Evolutionary conservation across 1,140 invertebrate genomes (phyloP).

Genomic region (Parapsyche elsis): DNA sequence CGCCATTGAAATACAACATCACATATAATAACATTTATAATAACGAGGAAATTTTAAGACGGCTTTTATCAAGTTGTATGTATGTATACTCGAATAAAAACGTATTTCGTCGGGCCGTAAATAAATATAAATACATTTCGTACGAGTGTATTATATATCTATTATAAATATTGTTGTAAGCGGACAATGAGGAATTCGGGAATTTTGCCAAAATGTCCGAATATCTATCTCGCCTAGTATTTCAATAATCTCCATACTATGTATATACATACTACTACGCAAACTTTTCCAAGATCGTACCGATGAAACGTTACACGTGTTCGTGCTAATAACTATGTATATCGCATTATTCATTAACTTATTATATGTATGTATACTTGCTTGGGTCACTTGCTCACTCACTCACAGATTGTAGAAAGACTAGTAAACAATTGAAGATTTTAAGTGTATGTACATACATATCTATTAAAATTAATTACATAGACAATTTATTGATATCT

Average conservation of each 20-base stretch:
- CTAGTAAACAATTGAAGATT: no score
- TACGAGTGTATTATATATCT: constrained; percentile 8
- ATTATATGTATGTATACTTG: no score
- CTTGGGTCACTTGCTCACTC: no score
- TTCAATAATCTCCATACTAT: constrained; percentile 8
- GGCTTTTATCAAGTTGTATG: no score
- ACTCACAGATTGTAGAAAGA: no score
- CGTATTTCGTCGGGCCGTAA: background rate
- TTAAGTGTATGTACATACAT: no score
- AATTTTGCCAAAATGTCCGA: constrained; percentile 14
- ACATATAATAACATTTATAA: no score
- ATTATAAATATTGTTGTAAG: constrained; percentile 29
- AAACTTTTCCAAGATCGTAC: no score
- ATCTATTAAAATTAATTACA: no score
- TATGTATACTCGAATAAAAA: background rate
- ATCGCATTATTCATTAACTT: background rate
- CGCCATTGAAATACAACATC: no score
- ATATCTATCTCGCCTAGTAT: constrained; percentile 1
- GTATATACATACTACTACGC: background rate
- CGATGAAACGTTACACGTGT: background rate
- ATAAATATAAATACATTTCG: constrained; percentile 13
- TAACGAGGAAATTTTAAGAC: no score
- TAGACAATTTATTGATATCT: no score
- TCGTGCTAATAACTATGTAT: background rate
- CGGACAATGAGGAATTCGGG: constrained; percentile 31